Conservation (phyloP, 2,113 vertebrate species). For the Calyptommatus sinebrachiatus region DNA sequence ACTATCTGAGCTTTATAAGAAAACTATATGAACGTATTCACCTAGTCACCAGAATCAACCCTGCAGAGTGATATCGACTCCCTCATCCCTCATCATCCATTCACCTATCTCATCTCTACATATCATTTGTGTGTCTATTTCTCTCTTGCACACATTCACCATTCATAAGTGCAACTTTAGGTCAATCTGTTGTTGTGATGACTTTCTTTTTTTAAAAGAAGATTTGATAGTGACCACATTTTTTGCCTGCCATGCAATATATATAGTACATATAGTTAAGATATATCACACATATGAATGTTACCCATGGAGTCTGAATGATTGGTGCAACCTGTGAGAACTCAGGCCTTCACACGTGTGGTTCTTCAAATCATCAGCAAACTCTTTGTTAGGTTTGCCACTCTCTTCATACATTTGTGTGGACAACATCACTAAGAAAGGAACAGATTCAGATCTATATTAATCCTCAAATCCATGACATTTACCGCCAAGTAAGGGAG, state of each 20-base stretch:
- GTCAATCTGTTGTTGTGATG: neutral
- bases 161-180: neutral
- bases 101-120: too few species aligned
- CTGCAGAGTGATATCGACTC: too few species aligned
- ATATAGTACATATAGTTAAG: neutral
- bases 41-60: too few species aligned
- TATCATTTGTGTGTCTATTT: too few species aligned
- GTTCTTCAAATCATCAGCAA: neutral
- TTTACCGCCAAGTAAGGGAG: neutral
- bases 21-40: too few species aligned
- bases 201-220: neutral
- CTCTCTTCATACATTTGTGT: neutral
- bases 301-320: too few species aligned
- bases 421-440: neutral
- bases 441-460: neutral
- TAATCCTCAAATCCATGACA: neutral
- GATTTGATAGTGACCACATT: neutral
- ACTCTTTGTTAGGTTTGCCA: neutral
- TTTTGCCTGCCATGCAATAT: neutral
- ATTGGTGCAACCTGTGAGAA: neutral
- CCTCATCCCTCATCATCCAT: too few species aligned
- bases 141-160: too few species aligned
- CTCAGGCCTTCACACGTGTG: neutral
- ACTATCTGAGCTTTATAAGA: too few species aligned
- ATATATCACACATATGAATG: too few species aligned